Evolutionary conservation across 2,888 invertebrate genomes (phyloP), one percentile per base, ranked within the genome.

Genomic region (Brachyptera risi): DNA sequence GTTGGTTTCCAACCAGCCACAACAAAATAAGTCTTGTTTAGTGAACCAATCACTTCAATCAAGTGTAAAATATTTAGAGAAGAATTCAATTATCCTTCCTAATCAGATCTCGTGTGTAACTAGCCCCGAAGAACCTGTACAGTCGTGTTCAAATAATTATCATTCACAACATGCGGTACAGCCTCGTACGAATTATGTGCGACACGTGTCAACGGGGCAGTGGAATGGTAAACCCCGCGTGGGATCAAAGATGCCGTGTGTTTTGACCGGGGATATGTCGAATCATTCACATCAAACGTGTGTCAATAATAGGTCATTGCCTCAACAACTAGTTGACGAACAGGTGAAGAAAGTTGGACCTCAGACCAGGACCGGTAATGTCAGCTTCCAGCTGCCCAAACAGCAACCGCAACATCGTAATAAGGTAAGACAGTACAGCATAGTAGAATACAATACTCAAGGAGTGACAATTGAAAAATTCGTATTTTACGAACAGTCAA

Each of bases 311-410:
- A n/a, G 24, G 1, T 26, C 17, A 11, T n/a, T n/a, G n/a, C n/a
- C n/a, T n/a, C 24, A 51, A 24, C 50, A 51, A 31, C 13, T 51
- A 13, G 27, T 31, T 9, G 26, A 17, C 17, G 27, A 24, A 3
- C 24, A 31, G 27, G 42, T 7, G 15, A 26, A 26, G 24, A 24
- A 3, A 17, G 27, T 31, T 7, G 9, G 27, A 15, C 24, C 17
- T 3, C 13, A 26, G 31, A 5, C 50, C 1, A 9, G 19, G 13
- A 54, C 35, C 37, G 37, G 35, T 35, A 54, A 35, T 21, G 58
- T 49, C 1, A 58, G 42, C 58, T 58, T 58, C 47, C 47, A 58
- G 15, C 49, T 49, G 15, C 47, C 58, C n/a, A n/a, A n/a, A n/a
- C n/a, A n/a, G n/a, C 13, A 17, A 4, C 21, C 58, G 3, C 49